A percentile compares a stretch with the other conserved stretches of the same genome.
Evolutionary conservation across 2,888 invertebrate species (phyloP).

Genomic region (Lomographa bimaculata): DNA sequence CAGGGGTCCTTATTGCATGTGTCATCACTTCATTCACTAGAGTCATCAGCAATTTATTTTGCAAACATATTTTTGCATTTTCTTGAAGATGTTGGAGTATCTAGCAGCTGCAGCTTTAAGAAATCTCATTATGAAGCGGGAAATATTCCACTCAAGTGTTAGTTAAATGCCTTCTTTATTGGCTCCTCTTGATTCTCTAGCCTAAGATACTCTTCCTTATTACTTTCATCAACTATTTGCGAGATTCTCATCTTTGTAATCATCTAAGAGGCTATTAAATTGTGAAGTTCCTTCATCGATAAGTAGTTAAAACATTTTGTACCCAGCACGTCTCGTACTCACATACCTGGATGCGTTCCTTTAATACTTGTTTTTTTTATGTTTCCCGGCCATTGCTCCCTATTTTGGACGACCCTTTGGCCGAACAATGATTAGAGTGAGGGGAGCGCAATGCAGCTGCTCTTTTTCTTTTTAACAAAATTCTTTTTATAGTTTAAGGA

Average conservation of each 20-base stretch:
- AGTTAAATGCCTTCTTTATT: conserved; percentile 4
- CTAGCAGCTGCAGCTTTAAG: conserved; percentile 2
- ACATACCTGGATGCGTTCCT: conserved; percentile 68
- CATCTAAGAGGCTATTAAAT: conserved; percentile 6
- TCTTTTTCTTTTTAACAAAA: conserved; percentile 66
- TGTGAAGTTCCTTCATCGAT: conserved; percentile 10
- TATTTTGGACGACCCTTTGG: conserved; percentile 74
- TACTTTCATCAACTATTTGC: conserved; percentile 3
- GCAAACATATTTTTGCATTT: background rate
- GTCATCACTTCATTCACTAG: conserved; percentile 17
- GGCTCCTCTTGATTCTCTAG: background rate
- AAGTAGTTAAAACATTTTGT: conserved; percentile 17
- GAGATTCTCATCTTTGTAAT: conserved; percentile 2
- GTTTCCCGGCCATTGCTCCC: conserved; percentile 68
- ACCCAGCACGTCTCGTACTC: conserved; percentile 35
- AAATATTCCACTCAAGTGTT: background rate
- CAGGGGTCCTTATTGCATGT: conserved; percentile 23
- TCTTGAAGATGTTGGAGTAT: background rate
- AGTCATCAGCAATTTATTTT: conserved; percentile 11
- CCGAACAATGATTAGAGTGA: conserved; percentile 73
- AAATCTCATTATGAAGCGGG: background rate
- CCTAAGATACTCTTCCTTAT: conserved; percentile 6
- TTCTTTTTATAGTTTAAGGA: conserved; percentile 48
- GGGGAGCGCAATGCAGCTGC: conserved; percentile 78
- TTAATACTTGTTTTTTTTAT: conserved; percentile 57